Evolutionary conservation across 2,797 vertebrate species (phyloP), one percentile per base, ranked within the genome.

Genomic region (Philypnodon macrostomus): DNA sequence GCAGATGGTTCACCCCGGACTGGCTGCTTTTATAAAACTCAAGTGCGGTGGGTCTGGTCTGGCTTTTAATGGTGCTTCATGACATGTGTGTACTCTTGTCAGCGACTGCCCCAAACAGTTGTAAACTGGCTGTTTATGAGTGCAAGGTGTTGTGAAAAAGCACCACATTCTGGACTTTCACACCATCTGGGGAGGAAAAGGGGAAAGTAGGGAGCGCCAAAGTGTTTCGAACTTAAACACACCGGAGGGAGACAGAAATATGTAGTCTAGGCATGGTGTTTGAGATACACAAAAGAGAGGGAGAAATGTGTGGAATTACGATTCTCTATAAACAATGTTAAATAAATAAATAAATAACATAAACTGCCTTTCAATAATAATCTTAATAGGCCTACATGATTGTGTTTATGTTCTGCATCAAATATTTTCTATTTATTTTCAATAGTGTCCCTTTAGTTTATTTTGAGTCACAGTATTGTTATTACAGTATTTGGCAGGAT

Each of bases 91-190:
- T 77, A 74, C 64, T 82, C 67, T 66, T 85, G 85, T 87, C 83
- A 81, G 76, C 55, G 59, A 67, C 79, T 69, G 63, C 70, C 78
- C 85, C 75, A 80, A 85, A 87, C 82, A 85, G 77, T 79, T 80
- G 83, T 85, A 84, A 87, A 85, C 71, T 72, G 70, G 75, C 83
- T 83, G 83, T 87, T 87, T 85, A 87, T 77, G 85, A 71, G 77
- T 50, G 63, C 13, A 70, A 72, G 77, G 71, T 70, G 76, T 65
- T 58, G 70, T 27, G 54, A 79, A 84, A 82, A 79, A 72, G 67
- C 58, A 38, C 55, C 62, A 44, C 49, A 26, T 77, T 73, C 73
- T 56, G 57, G 31, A 79, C 68, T 75, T 84, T 84, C 76, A 79
- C 82, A 77, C 78, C 73, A 72, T 79, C 75, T 76, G 78, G 68